Conservation (phyloP, 1,140 invertebrate species). For the Dendroctonus ponderosae region DNA sequence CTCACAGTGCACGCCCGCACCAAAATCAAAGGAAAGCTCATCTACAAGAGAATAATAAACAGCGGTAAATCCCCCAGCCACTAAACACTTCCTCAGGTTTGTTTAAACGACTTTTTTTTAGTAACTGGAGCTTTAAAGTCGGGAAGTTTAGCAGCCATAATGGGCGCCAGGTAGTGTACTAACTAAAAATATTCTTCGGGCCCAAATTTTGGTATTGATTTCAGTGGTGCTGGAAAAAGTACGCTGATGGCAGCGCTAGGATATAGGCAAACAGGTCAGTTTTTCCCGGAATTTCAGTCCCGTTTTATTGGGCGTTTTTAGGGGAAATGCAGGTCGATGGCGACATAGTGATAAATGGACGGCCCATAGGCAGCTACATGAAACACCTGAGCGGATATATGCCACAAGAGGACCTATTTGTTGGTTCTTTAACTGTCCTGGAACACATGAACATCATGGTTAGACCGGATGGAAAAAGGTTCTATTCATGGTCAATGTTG, state of each 20-base stretch:
- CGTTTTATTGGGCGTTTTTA: slow-evolving; percentile 22
- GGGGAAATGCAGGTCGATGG: slow-evolving; percentile 62
- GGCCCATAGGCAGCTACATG: slow-evolving; percentile 68
- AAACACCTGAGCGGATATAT: slow-evolving; percentile 86
- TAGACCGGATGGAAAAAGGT: slow-evolving; percentile 32
- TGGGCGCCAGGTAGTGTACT: slow-evolving; percentile 75
- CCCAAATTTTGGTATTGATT: slow-evolving; percentile 40
- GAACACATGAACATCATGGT: slow-evolving; percentile 92
- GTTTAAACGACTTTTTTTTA: slow-evolving; percentile 43
- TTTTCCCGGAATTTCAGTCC: not conserved
- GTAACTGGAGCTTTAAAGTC: slow-evolving; percentile 74
- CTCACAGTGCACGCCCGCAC: slow-evolving; percentile 67
- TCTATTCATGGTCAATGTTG: not conserved
- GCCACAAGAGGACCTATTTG: slow-evolving; percentile 91
- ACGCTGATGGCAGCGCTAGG: slow-evolving; percentile 90
- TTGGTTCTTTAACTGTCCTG: slow-evolving; percentile 79
- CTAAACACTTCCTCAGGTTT: not conserved
- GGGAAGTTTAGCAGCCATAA: slow-evolving; percentile 82
- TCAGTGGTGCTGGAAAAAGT: slow-evolving; percentile 90
- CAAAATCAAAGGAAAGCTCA: slow-evolving; percentile 52
- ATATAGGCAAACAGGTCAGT: slow-evolving; percentile 64
- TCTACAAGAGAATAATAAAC: slow-evolving; percentile 68
- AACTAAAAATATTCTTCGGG: not conserved
- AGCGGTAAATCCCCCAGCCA: slow-evolving; percentile 54
- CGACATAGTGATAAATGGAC: slow-evolving; percentile 71